These are phyloP conservation scores for Epinephelus awoara DNA, from an alignment of 2,797 vertebrate species.

Conservation along the genomic window DNA sequence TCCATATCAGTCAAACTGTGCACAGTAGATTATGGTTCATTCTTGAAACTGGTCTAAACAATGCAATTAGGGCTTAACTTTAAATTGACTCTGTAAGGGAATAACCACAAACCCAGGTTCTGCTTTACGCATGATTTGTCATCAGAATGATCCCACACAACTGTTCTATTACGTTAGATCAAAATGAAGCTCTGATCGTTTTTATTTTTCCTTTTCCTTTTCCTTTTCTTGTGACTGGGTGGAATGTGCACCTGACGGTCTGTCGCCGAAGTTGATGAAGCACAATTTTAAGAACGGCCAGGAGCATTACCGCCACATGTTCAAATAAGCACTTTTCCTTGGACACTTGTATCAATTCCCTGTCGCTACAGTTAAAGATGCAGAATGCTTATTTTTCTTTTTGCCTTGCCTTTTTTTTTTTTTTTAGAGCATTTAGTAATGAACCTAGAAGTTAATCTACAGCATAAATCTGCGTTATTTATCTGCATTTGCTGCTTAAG, in stretches of 20 bases:
- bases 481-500: conserved; percentile 63
- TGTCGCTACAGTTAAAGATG: conserved; percentile 54
- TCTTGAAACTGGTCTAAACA: conserved; percentile 76
- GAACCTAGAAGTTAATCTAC: conserved; percentile 42
- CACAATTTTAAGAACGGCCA: conserved; percentile 76
- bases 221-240: conserved; percentile 79
- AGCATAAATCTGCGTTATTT: conserved; percentile 43
- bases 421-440: conserved; percentile 42
- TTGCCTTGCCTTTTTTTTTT: conserved; percentile 64
- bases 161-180: conserved; percentile 60
- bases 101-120: conserved; percentile 83
- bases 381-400: conserved; percentile 48
- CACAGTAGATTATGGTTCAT: conserved; percentile 5
- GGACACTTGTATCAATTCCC: conserved; percentile 59
- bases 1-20: conserved; percentile 22
- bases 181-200: conserved; percentile 75
- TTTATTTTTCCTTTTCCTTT: conserved; percentile 64
- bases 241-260: conserved; percentile 68
- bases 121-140: conserved; percentile 83
- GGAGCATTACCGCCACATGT: conserved; percentile 60
- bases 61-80: conserved; percentile 75
- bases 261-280: conserved; percentile 69
- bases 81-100: conserved; percentile 80
- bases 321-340: conserved; percentile 78
- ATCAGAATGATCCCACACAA: conserved; percentile 45